Evolutionary conservation across 2,113 vertebrate genomes (phyloP).

Genomic region (Trichechus manatus): DNA sequence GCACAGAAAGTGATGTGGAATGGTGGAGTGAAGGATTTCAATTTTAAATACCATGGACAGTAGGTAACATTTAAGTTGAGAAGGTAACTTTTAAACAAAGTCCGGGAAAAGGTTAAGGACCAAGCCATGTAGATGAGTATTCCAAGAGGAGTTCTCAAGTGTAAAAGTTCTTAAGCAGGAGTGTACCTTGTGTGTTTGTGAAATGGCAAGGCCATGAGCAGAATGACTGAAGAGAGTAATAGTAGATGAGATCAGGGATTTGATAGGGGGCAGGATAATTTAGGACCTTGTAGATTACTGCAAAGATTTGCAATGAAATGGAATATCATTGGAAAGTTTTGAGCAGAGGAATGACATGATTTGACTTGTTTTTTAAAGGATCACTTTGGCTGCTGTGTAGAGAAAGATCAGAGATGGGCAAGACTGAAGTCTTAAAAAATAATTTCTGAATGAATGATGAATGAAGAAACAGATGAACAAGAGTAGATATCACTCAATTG

Average conservation of each 20-base stretch:
- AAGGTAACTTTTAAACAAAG: conserved; percentile 8
- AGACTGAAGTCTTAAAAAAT: not conserved
- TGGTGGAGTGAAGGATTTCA: not conserved
- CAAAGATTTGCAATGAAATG: not conserved
- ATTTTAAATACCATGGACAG: not conserved
- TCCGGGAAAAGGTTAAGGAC: not conserved
- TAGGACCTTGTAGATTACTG: not conserved
- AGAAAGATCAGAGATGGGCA: not conserved
- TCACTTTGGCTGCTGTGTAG: not conserved
- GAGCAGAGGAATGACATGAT: not conserved
- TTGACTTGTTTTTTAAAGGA: not conserved
- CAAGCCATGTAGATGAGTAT: not conserved
- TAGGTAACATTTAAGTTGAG: not conserved
- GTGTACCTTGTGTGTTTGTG: not conserved
- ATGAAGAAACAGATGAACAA: not conserved
- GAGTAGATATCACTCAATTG: not conserved
- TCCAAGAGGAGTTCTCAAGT: not conserved
- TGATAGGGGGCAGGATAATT: not conserved
- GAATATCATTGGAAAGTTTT: not conserved
- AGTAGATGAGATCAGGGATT: not conserved
- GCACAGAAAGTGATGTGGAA: not conserved
- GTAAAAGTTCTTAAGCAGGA: not conserved
- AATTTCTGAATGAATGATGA: not conserved
- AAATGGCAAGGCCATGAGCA: not conserved
- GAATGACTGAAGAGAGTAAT: not conserved